Percentiles rank a stretch among this genome's conserved stretches.
Evolutionary conservation across 2,113 vertebrate genomes (phyloP).

Genomic region (Aegithalos caudatus): DNA sequence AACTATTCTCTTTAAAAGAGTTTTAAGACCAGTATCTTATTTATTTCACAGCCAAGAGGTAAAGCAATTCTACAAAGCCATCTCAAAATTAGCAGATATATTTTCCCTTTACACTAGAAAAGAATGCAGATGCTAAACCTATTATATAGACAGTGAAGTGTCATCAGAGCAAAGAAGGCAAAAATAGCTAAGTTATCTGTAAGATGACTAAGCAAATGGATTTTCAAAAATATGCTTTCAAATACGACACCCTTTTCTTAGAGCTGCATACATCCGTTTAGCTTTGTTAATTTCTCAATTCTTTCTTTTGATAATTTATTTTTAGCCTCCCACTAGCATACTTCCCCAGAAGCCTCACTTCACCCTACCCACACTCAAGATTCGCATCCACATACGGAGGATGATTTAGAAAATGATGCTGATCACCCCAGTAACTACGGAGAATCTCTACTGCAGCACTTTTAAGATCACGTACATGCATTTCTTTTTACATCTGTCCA

Average conservation of each 20-base stretch:
- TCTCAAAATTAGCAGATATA: conserved; percentile 14
- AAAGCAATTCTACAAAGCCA: not conserved
- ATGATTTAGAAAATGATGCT: not conserved
- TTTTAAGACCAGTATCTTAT: not conserved
- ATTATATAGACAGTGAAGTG: conserved; percentile 7
- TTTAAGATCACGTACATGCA: rapidly evolving
- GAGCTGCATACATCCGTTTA: conserved; percentile 17
- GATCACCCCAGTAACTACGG: not conserved
- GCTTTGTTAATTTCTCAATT: conserved; percentile 42
- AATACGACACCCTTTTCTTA: conserved; percentile 8
- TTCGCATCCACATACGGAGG: not conserved
- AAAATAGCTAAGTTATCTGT: conserved; percentile 54
- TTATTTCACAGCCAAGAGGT: conserved; percentile 10
- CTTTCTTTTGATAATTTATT: conserved; percentile 47
- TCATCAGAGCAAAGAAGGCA: conserved; percentile 47
- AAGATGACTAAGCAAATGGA: conserved; percentile 58
- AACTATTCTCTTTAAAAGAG: not conserved
- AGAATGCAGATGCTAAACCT: conserved; percentile 28
- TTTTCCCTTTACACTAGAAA: not conserved
- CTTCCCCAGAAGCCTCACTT: conserved; percentile 51
- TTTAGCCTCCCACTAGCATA: conserved; percentile 28
- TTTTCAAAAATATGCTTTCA: conserved; percentile 54
- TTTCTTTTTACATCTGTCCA: not conserved
- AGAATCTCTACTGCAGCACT: not conserved
- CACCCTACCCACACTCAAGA: conserved; percentile 44